A percentile compares a stretch with the other conserved stretches of the same genome.
Evolutionary conservation across 2,888 invertebrate species (phyloP).

Genomic region (Abrostola triplasia): DNA sequence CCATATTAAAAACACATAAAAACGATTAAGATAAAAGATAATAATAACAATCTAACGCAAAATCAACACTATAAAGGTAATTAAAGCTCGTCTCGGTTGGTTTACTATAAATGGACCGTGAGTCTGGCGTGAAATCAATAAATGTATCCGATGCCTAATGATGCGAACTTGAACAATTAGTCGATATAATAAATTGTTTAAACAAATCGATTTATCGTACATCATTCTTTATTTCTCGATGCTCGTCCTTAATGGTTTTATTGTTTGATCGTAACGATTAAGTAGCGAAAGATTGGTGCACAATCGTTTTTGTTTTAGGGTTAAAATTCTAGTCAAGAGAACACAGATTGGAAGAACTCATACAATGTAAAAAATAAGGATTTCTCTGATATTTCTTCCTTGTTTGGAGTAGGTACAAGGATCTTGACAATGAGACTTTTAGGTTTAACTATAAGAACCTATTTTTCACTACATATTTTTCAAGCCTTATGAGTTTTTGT

Average conservation of each 20-base stretch:
- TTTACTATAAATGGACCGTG: constrained; percentile 59
- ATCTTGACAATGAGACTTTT: no score
- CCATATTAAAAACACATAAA: background rate
- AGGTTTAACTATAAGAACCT: no score
- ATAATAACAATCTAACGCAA: constrained; percentile 20
- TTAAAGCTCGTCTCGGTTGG: constrained; percentile 53
- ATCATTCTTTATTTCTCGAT: constrained; percentile 35
- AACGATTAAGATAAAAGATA: constrained; percentile 9
- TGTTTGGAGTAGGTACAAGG: no score
- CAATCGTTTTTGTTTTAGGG: background rate
- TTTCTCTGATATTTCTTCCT: no score
- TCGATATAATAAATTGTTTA: constrained; percentile 56
- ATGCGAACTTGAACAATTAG: constrained; percentile 58
- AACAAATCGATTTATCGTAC: constrained; percentile 50
- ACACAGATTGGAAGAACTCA: background rate
- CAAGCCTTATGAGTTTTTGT: no score
- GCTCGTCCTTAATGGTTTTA: constrained; percentile 24
- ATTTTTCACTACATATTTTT: no score
- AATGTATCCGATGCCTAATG: constrained; percentile 56
- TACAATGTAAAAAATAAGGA: background rate
- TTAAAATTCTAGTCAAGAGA: background rate
- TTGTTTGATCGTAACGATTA: background rate
- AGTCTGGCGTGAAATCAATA: constrained; percentile 70
- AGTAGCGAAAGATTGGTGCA: background rate
- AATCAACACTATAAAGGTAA: constrained; percentile 41